phyloP scores from a whole-genome alignment of 2,888 invertebrate species.

The Philonicus albiceps region DNA sequence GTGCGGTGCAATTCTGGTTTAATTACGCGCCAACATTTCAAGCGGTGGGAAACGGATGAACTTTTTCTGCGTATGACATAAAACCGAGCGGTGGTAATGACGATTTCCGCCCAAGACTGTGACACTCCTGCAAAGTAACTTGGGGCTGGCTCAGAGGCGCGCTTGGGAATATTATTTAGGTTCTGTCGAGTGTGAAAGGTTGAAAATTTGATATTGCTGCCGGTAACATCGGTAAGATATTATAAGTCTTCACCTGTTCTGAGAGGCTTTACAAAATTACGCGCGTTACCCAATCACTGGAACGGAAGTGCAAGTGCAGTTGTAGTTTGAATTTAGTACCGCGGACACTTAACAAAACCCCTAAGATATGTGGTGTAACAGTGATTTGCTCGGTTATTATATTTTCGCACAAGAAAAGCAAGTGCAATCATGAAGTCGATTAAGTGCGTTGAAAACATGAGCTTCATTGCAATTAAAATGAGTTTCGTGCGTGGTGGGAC shows the following conservation, averaged over 20 bases:
- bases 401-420: not conserved
- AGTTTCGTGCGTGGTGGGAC: not conserved
- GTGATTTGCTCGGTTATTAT: not conserved
- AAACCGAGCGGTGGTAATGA: slow-evolving; percentile 1
- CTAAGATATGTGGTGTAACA: not conserved
- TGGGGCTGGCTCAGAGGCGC: not conserved
- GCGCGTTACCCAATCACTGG: slow-evolving; percentile 1
- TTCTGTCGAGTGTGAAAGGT: slow-evolving; percentile 23
- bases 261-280: slow-evolving; percentile 1
- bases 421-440: not conserved
- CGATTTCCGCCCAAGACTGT: slow-evolving; percentile 29
- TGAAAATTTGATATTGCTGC: slow-evolving; percentile 1
- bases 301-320: slow-evolving; percentile 38
- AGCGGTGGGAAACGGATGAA: slow-evolving; percentile 23
- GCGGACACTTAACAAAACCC: not conserved
- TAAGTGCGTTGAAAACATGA: slow-evolving; percentile 1
- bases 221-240: not conserved
- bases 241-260: slow-evolving; percentile 21
- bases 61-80: not conserved
- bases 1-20: slow-evolving; percentile 13
- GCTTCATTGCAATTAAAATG: slow-evolving; percentile 3
- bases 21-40: slow-evolving; percentile 10
- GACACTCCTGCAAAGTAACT: not conserved
- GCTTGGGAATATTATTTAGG: not conserved
- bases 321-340: not conserved